Evolutionary conservation across 1,140 invertebrate species (phyloP), one percentile per base, ranked within the genome.

Genomic region (Formica exsecta): DNA sequence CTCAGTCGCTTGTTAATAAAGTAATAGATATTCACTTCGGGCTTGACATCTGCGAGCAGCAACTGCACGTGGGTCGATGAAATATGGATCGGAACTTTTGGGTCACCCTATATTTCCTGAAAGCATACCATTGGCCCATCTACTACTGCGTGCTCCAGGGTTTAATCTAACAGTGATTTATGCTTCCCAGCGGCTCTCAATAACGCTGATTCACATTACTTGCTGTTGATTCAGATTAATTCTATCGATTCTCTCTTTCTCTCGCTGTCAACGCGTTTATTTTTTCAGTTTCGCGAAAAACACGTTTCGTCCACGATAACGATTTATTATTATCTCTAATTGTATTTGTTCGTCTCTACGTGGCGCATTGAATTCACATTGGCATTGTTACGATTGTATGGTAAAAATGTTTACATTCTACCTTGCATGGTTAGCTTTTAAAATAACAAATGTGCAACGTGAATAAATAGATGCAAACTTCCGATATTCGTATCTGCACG

Each of bases 91-190:
- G 91, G 85, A 93, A 92, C 92, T 94, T 94, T 94, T 90, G 88
- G 92, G 89, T 93, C 93, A 94, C 92, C 93, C 92, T 93, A 91
- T 94, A 93, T 92, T 93, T 91, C 87, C 91, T 90, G 92, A 91
- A 93, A 94, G 89, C 90, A 90, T 88, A 89, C 90, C 89, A 93
- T 93, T 92, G 92, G 88, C 91, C 91, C 91, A 89, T 92, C 90
- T 89, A 91, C 90, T 80, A 86, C 89, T 89, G 89, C 91, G 85
- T 90, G 92, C 93, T 94, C 93, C 92, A 91, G 92, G 92, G 91
- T 94, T 94, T 94, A 94, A 94, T 94, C 93, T 94, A 94, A 95
- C 93, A 94, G 94, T 94, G 93, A 94, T 94, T 94, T 94, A 94
- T 94, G 89, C 89, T 87, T 85, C 86, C 77, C 93, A 93, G 93